phyloP scores from a whole-genome alignment of 2,888 invertebrate genomes.

The Hydraecia micacea region DNA sequence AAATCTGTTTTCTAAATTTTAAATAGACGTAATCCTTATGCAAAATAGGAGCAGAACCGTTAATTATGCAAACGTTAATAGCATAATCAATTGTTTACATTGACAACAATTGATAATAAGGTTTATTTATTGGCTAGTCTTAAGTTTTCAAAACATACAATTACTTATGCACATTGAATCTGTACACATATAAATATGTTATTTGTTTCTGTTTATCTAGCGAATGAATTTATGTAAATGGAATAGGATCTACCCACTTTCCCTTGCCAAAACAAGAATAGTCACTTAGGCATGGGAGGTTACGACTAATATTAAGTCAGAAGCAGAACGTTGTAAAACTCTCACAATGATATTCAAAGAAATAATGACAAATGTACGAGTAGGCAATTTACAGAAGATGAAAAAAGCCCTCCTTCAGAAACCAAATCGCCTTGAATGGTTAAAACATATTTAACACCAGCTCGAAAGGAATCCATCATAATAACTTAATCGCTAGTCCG shows the following conservation, averaged over 20 bases:
- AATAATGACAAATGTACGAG: background rate
- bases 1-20: background rate
- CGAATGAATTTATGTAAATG: slow-evolving; percentile 50
- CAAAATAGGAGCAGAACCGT: background rate
- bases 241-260: slow-evolving; percentile 36
- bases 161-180: slow-evolving; percentile 4
- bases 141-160: slow-evolving; percentile 17
- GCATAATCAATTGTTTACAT: slow-evolving; percentile 5
- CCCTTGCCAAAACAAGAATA: slow-evolving; percentile 53
- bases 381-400: background rate
- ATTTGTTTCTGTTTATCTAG: slow-evolving; percentile 51
- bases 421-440: background rate
- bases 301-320: slow-evolving; percentile 36
- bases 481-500: slow-evolving; percentile 42
- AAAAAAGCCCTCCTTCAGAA: background rate
- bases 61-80: background rate
- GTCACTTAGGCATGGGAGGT: slow-evolving; percentile 23
- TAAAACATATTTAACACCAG: slow-evolving; percentile 13
- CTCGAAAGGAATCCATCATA: slow-evolving; percentile 19
- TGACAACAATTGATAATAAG: slow-evolving; percentile 11
- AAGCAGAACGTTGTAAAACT: slow-evolving; percentile 8
- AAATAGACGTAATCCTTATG: background rate
- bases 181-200: slow-evolving; percentile 7
- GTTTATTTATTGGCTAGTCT: slow-evolving; percentile 13
- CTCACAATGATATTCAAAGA: background rate